A percentile compares a stretch with the other conserved stretches of the same genome.
Conservation (phyloP, 1,140 invertebrate species). For the Solenopsis invicta region DNA sequence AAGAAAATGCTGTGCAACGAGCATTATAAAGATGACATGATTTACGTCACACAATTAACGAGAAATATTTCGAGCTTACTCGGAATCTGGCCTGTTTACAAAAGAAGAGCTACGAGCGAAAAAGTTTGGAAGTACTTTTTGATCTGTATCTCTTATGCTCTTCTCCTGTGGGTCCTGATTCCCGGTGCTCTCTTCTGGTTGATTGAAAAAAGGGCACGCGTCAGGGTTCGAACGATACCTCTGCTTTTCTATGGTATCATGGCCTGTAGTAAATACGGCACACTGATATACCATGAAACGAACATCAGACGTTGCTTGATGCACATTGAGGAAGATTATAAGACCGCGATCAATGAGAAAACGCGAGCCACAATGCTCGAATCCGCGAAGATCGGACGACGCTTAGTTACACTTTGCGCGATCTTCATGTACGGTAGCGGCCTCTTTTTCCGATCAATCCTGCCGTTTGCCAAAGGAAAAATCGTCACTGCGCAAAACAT, state of each 20-base stretch:
- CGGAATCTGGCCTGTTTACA: slow-evolving; percentile 39
- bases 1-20: background rate
- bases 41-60: slow-evolving; percentile 21
- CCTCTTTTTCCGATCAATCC: slow-evolving; percentile 73
- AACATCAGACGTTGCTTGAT: slow-evolving; percentile 76
- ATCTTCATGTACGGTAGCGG: slow-evolving; percentile 79
- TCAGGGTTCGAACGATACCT: slow-evolving; percentile 67
- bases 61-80: slow-evolving; percentile 13
- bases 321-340: slow-evolving; percentile 77
- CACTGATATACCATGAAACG: slow-evolving; percentile 59
- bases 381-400: slow-evolving; percentile 73
- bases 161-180: slow-evolving; percentile 25
- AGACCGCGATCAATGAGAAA: slow-evolving; percentile 15
- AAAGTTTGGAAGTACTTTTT: background rate
- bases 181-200: slow-evolving; percentile 20
- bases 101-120: no score
- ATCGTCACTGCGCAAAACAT: slow-evolving; percentile 44
- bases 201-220: background rate
- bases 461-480: slow-evolving; percentile 69
- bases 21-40: slow-evolving; percentile 29
- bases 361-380: slow-evolving; percentile 68
- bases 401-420: slow-evolving; percentile 68
- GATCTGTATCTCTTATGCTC: background rate
- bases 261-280: slow-evolving; percentile 73
- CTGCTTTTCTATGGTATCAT: slow-evolving; percentile 74